These are phyloP conservation scores for Conus ventricosus DNA, from an alignment of 1,140 invertebrate genomes.

Conservation along the genomic window DNA sequence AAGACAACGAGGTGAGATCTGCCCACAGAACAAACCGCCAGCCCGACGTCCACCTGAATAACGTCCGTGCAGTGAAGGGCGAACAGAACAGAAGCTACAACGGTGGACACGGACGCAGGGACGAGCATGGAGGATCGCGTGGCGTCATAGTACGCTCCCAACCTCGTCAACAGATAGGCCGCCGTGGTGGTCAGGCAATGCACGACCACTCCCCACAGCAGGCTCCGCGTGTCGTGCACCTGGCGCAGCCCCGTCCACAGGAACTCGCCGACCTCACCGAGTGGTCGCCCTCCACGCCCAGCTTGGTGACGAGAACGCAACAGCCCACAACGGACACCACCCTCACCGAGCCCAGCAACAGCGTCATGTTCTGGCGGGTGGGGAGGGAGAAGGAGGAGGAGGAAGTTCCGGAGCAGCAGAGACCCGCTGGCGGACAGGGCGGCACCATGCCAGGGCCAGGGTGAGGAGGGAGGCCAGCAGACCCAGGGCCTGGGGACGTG, in stretches of 20 bases:
- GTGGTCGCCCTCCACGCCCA: background rate
- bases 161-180: slow-evolving; percentile 18
- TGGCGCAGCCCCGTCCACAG: slow-evolving; percentile 18
- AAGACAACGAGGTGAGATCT: slow-evolving; percentile 21
- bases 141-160: slow-evolving; percentile 40
- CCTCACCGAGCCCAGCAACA: slow-evolving; percentile 27
- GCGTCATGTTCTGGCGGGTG: slow-evolving; percentile 26
- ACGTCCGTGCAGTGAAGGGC: slow-evolving; percentile 26
- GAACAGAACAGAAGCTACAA: slow-evolving; percentile 23
- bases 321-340: slow-evolving; percentile 19
- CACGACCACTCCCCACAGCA: slow-evolving; percentile 10
- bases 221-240: background rate
- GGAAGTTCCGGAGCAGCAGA: background rate
- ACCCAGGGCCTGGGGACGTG: slow-evolving; percentile 18
- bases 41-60: background rate
- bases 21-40: background rate
- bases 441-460: slow-evolving; percentile 43
- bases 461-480: slow-evolving; percentile 33
- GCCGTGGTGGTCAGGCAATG: background rate
- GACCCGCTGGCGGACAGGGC: slow-evolving; percentile 29
- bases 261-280: slow-evolving; percentile 21
- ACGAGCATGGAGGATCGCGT: slow-evolving; percentile 36
- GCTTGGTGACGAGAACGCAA: slow-evolving; percentile 15
- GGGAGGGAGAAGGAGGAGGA: background rate
- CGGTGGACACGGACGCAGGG: slow-evolving; percentile 37